phyloP scores from a whole-genome alignment of 2,797 vertebrate species.

The Micropoecilia bifurca region DNA sequence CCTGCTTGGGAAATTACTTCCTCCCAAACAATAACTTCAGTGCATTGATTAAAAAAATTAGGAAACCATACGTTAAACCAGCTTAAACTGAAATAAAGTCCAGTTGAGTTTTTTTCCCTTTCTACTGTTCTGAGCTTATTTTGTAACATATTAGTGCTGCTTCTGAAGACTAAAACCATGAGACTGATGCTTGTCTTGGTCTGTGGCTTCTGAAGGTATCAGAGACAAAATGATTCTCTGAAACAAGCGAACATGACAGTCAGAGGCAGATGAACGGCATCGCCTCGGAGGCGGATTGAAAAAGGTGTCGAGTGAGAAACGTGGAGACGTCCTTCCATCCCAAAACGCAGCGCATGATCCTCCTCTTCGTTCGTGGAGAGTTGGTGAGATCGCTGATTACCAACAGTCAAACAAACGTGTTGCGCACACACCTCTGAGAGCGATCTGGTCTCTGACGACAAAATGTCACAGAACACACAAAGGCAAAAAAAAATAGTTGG shows the following conservation, averaged over 20 bases:
- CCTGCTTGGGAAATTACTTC: background rate
- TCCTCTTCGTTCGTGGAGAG: background rate
- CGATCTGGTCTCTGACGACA: background rate
- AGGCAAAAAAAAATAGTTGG: background rate
- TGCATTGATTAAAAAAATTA: background rate
- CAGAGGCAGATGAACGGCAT: background rate
- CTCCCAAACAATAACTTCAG: background rate
- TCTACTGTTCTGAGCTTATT: background rate
- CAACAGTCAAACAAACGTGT: background rate
- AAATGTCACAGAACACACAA: background rate
- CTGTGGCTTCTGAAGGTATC: background rate
- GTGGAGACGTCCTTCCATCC: background rate
- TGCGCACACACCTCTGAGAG: background rate
- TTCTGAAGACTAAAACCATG: background rate
- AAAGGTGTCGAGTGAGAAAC: background rate
- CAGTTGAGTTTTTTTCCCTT: background rate
- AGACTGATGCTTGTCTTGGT: background rate
- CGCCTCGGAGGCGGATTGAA: background rate
- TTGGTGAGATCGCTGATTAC: background rate
- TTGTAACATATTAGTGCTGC: conserved; percentile 5
- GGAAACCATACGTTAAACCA: background rate
- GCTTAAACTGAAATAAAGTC: background rate
- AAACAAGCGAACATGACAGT: background rate
- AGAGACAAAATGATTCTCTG: background rate
- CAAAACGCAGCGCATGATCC: too few relatives aligned